A percentile compares a stretch with the other conserved stretches of the same genome.
Evolutionary conservation across 2,113 vertebrate genomes (phyloP).

Genomic region (Otus sunia): DNA sequence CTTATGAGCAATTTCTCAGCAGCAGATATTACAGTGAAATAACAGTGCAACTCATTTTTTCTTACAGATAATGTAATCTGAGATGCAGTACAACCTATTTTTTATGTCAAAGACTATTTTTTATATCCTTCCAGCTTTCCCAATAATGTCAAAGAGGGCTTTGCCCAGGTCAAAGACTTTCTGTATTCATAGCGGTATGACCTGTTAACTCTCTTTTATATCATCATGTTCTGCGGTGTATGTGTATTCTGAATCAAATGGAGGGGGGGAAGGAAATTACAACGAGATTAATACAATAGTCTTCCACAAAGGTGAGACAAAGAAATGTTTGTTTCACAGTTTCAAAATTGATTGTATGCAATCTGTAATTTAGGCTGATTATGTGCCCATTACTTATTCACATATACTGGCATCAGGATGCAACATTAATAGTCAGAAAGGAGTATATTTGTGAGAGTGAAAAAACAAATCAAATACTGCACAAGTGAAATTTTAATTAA

Average conservation of each 20-base stretch:
- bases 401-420: not conserved
- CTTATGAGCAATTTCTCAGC: not conserved
- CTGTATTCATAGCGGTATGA: not conserved
- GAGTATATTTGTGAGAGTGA: not conserved
- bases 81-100: not conserved
- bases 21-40: constrained; percentile 12
- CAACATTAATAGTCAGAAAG: not conserved
- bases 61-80: not conserved
- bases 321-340: not conserved
- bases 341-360: not conserved
- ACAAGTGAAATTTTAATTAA: not conserved
- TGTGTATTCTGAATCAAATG: not conserved
- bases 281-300: not conserved
- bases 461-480: not conserved
- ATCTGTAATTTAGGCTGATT: not conserved
- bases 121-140: not conserved
- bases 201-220: not conserved
- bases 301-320: not conserved
- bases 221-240: not conserved
- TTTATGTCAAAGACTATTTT: not conserved
- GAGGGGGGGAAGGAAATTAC: not conserved
- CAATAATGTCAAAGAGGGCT: not conserved
- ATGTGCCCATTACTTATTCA: not conserved
- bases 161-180: not conserved
- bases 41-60: not conserved